These are phyloP conservation scores for Micropoecilia bifurca DNA, from an alignment of 2,797 vertebrate species.

Conservation along the genomic window DNA sequence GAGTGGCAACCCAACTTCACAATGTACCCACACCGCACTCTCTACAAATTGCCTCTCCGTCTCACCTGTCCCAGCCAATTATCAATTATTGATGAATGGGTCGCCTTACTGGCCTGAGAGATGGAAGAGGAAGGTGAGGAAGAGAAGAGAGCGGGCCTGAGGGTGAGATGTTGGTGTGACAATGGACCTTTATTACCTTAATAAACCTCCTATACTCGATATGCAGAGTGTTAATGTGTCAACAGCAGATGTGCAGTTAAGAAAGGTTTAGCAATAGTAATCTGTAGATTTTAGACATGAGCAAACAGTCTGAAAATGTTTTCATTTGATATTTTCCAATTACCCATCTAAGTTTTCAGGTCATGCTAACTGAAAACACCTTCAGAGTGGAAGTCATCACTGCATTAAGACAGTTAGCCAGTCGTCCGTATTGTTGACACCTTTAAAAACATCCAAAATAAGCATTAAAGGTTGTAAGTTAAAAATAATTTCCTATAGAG, in stretches of 20 bases:
- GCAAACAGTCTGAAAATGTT: background rate
- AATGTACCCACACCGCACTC: constrained; percentile 73
- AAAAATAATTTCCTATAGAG: background rate
- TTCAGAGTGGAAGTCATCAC: background rate
- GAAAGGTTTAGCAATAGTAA: background rate
- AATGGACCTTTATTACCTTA: constrained; percentile 50
- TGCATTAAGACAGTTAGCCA: background rate
- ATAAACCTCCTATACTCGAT: constrained; percentile 60
- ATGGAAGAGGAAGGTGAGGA: constrained; percentile 15
- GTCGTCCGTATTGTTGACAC: background rate
- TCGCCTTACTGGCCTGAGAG: constrained; percentile 74
- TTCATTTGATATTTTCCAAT: background rate
- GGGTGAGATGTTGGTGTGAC: constrained; percentile 46
- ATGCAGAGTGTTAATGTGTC: constrained; percentile 6
- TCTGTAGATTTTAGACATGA: background rate
- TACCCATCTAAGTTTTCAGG: background rate
- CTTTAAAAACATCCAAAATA: background rate
- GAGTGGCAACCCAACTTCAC: constrained; percentile 65
- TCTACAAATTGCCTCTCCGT: constrained; percentile 84
- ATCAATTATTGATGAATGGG: constrained; percentile 88
- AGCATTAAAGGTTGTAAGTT: background rate
- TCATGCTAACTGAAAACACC: background rate
- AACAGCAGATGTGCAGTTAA: background rate
- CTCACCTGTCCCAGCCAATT: constrained; percentile 84
- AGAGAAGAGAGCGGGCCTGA: constrained; percentile 28